Percentiles rank a stretch among this genome's conserved stretches.
These are phyloP conservation scores for Thamnophis elegans DNA, from an alignment of 2,797 vertebrate species.

Conservation along the genomic window DNA sequence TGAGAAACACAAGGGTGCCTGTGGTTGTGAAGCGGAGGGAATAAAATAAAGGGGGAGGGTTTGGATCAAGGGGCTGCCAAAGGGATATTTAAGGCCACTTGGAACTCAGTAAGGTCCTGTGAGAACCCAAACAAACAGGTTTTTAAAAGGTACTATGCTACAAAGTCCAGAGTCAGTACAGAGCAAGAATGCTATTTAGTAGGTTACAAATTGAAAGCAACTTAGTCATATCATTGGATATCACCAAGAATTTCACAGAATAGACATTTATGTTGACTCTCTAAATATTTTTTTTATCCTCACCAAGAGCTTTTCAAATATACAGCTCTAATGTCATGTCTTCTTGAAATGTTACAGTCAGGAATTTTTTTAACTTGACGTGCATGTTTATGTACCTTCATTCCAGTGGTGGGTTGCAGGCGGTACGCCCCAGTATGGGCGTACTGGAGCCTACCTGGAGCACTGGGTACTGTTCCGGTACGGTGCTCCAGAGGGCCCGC, in stretches of 20 bases:
- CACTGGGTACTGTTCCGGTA: no score
- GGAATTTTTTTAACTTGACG: background rate
- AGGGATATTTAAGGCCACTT: background rate
- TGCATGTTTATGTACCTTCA: background rate
- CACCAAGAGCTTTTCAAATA: background rate
- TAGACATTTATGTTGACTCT: background rate
- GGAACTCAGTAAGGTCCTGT: background rate
- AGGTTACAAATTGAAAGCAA: background rate
- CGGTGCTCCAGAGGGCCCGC: no score
- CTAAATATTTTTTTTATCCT: background rate
- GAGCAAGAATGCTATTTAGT: background rate
- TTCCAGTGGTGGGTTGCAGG: no score
- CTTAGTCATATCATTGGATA: background rate
- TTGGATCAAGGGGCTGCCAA: background rate
- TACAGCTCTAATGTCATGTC: background rate
- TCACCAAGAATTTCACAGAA: background rate
- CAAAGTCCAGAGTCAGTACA: background rate
- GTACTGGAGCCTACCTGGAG: no score
- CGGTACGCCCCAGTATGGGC: no score
- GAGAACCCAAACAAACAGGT: background rate
- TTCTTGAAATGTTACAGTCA: background rate
- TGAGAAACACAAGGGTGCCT: background rate
- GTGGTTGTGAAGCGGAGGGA: background rate
- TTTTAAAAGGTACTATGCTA: background rate
- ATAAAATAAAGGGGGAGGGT: background rate